These are phyloP conservation scores for Drosophila equinoxialis DNA, from an alignment of 1,140 invertebrate species.

Conservation along the genomic window DNA sequence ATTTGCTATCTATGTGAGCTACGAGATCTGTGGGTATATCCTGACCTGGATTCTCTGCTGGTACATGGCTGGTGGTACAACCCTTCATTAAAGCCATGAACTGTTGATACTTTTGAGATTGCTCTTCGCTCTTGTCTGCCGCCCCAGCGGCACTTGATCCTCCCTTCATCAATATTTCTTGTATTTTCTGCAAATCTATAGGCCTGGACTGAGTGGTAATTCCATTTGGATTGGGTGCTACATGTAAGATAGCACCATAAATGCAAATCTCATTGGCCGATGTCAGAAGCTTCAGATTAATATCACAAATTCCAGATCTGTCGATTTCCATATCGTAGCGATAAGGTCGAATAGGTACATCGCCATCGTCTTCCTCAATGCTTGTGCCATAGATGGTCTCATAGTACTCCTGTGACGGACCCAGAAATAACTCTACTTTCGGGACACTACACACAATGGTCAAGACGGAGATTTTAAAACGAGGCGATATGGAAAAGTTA, in stretches of 20 bases:
- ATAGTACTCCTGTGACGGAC: constrained; percentile 65
- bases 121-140: constrained; percentile 32
- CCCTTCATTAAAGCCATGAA: constrained; percentile 59
- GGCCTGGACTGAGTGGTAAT: constrained; percentile 71
- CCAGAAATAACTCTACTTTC: constrained; percentile 73
- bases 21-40: constrained; percentile 13
- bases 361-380: constrained; percentile 62
- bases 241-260: constrained; percentile 67
- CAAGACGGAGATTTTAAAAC: constrained; percentile 70
- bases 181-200: constrained; percentile 60
- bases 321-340: constrained; percentile 78
- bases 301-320: constrained; percentile 66
- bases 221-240: constrained; percentile 77
- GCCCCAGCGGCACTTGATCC: constrained; percentile 12
- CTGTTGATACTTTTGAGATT: constrained; percentile 54
- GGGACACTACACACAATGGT: constrained; percentile 68
- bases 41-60: not conserved
- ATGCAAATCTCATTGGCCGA: constrained; percentile 66
- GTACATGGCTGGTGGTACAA: not conserved
- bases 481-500: constrained; percentile 42
- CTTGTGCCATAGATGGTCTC: constrained; percentile 67
- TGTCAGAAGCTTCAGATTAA: constrained; percentile 65
- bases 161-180: constrained; percentile 60
- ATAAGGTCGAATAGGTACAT: constrained; percentile 59
- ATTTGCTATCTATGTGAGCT: constrained; percentile 42